phyloP scores from a whole-genome alignment of 2,888 invertebrate genomes.

The Tiliacea aurago region DNA sequence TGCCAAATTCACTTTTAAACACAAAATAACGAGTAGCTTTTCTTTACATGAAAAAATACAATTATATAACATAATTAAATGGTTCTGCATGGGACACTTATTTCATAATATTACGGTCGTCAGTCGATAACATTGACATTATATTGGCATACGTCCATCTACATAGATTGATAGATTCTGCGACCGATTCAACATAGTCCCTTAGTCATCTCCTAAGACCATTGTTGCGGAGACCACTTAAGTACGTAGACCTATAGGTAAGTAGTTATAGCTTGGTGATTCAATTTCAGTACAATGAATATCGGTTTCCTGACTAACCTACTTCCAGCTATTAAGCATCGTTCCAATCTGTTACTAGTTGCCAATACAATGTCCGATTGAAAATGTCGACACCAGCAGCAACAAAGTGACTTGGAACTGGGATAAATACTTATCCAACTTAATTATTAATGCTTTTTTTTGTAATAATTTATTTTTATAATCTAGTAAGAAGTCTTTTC shows the following conservation, averaged over 20 bases:
- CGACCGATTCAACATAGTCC: constrained; percentile 20
- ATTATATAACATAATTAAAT: not conserved
- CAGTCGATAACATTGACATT: constrained; percentile 5
- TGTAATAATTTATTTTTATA: not conserved
- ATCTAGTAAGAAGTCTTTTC: not conserved
- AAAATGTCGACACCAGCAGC: constrained; percentile 12
- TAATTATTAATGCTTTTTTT: no score
- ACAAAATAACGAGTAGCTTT: not conserved
- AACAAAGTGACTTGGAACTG: not conserved
- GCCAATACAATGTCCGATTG: constrained; percentile 3
- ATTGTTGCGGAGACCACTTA: constrained; percentile 39
- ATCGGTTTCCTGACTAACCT: constrained; percentile 48
- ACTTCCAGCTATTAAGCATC: constrained; percentile 46
- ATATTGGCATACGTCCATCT: constrained; percentile 17
- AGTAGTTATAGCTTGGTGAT: constrained; percentile 40
- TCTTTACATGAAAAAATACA: not conserved
- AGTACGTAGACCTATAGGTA: constrained; percentile 37
- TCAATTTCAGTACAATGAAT: constrained; percentile 57
- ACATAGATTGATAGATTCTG: constrained; percentile 23
- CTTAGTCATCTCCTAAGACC: constrained; percentile 32
- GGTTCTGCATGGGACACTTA: not conserved
- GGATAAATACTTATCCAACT: constrained; percentile 11
- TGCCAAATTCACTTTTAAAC: not conserved
- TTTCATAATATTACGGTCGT: constrained; percentile 5
- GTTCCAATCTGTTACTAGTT: constrained; percentile 29